Conservation (phyloP, 2,113 vertebrate genomes). For the Ailuropoda melanoleuca region DNA sequence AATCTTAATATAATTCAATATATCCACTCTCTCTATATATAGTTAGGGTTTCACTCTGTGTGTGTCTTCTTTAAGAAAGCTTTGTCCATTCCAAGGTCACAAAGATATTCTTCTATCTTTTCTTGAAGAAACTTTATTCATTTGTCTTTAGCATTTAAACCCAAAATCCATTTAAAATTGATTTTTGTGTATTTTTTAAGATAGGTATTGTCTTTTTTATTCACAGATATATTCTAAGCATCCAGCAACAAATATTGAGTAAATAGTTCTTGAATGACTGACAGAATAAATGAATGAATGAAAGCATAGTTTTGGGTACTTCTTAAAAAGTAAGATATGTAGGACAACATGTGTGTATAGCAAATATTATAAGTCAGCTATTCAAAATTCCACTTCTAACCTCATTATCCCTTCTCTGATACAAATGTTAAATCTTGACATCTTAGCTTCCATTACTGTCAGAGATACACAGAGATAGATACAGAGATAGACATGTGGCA, state of each 20-base stretch:
- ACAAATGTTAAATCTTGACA: neutral
- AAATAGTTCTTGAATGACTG: neutral
- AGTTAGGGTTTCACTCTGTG: neutral
- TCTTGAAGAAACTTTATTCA: neutral
- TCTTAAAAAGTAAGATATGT: neutral
- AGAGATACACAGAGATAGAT: neutral
- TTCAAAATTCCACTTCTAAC: neutral
- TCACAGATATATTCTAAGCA: neutral
- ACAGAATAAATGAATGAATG: neutral
- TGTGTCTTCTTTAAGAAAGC: neutral
- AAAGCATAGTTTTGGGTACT: neutral
- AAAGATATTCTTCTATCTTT: neutral
- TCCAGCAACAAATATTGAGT: neutral
- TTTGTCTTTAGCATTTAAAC: neutral
- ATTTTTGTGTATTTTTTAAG: neutral
- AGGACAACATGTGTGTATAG: neutral
- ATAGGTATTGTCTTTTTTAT: neutral
- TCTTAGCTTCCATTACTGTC: neutral
- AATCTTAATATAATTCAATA: neutral
- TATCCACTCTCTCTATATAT: neutral
- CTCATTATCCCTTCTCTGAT: neutral
- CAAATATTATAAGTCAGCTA: neutral
- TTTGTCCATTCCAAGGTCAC: neutral
- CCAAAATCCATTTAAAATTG: neutral
- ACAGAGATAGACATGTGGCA: neutral